A percentile compares a stretch with the other conserved stretches of the same genome.
Conservation (phyloP, 2,113 vertebrate genomes). For the Picathartes gymnocephalus region DNA sequence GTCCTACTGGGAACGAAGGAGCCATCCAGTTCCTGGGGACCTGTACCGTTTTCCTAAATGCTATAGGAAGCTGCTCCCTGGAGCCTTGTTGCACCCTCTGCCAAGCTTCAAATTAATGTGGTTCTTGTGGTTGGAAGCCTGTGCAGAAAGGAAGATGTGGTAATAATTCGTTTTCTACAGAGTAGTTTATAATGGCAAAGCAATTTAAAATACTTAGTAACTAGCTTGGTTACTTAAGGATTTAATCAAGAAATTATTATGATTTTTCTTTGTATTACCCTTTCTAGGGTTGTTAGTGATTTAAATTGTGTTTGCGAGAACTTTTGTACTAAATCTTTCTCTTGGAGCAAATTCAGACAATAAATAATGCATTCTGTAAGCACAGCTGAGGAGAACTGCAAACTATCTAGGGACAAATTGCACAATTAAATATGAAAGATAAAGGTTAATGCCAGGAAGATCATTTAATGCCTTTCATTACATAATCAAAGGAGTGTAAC, state of each 20-base stretch:
- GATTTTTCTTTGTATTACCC: neutral
- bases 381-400: constrained; percentile 16
- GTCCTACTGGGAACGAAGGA: neutral
- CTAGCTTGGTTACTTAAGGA: constrained; percentile 31
- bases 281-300: neutral
- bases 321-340: constrained; percentile 16
- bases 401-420: constrained; percentile 42
- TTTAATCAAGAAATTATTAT: constrained; percentile 53
- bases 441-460: constrained; percentile 51
- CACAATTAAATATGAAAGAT: constrained; percentile 31
- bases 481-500: constrained; percentile 30
- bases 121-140: constrained; percentile 54
- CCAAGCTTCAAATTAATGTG: constrained; percentile 52
- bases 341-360: constrained; percentile 20
- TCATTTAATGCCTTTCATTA: constrained; percentile 36
- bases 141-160: constrained; percentile 35
- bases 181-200: constrained; percentile 37
- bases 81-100: constrained; percentile 2
- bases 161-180: constrained; percentile 45
- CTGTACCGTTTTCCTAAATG: neutral
- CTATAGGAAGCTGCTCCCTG: neutral
- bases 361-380: constrained; percentile 37
- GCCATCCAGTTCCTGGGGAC: neutral
- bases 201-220: constrained; percentile 39
- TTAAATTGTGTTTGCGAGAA: constrained; percentile 12